Percentiles rank a stretch among this genome's conserved stretches.
Conservation (phyloP, 1,140 invertebrate species). For the Drosophila repletoides region DNA sequence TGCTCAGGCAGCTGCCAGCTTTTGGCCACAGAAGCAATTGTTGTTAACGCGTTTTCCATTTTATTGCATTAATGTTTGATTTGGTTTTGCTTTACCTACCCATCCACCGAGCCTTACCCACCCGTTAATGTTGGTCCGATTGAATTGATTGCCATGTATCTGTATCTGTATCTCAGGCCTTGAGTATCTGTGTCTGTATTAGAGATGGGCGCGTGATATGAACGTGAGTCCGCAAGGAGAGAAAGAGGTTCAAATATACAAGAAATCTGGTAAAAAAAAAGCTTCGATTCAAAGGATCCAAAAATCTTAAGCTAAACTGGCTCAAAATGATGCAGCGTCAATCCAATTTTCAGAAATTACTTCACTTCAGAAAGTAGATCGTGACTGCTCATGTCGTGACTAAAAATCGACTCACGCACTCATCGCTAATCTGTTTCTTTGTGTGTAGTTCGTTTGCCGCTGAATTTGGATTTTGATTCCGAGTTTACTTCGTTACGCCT, state of each 20-base stretch:
- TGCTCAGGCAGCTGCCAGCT: conserved; percentile 44
- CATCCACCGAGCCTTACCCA: background rate
- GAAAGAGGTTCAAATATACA: too few relatives aligned
- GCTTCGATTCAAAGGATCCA: too few relatives aligned
- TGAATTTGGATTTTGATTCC: conserved; percentile 24
- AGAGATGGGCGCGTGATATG: too few relatives aligned
- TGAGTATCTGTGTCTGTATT: conserved; percentile 13
- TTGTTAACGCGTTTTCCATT: conserved; percentile 75
- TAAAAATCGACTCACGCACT: too few relatives aligned
- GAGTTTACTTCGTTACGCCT: conserved; percentile 31
- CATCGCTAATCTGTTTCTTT: conserved; percentile 15
- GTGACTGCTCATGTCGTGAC: too few relatives aligned
- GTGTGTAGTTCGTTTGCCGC: conserved; percentile 14
- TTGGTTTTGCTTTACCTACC: conserved; percentile 52
- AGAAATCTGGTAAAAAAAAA: too few relatives aligned
- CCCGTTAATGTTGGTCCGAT: conserved; percentile 43
- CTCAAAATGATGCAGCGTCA: too few relatives aligned
- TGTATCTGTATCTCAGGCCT: conserved; percentile 24
- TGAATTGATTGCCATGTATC: conserved; percentile 58
- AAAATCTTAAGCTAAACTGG: too few relatives aligned
- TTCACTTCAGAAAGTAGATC: too few relatives aligned
- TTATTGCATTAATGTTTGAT: conserved; percentile 76
- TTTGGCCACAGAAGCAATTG: conserved; percentile 64
- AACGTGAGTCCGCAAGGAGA: too few relatives aligned
- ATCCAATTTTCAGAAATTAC: too few relatives aligned